Base-by-base conservation (phyloP, 2,113 vertebrate genomes). In the Podarcis cretensis region DNA sequence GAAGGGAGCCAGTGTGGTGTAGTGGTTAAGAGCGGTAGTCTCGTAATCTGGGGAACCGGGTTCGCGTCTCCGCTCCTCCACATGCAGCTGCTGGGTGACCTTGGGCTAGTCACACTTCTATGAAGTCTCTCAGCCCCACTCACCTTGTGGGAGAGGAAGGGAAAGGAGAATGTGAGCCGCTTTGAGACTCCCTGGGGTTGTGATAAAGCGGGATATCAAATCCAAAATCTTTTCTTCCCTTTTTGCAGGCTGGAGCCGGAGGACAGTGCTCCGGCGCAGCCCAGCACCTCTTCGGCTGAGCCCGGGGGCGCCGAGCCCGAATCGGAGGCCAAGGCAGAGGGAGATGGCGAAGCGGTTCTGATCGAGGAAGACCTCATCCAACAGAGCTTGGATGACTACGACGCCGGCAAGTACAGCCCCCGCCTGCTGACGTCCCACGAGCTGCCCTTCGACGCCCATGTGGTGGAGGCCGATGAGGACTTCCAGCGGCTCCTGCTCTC, bases 311-410 rank as follows among this genome's bases (percentile, higher is more conserved):
- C 96, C 0, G 91, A 96, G 81, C 91, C 91, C 6, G 96, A 96
- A 0, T 0, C 85, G 0, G 95, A 96, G 43, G 85, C 63, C 32
- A 96, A 96, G 57, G 94, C 43, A 1, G 98, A 96, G 0, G 97
- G 94, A 0, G 97, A 95, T 2, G 97, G 97, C 1, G 98, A 99
- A 90, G 98, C 98, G 0, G 98, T 99, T 92, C 94, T 99, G 87
- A 98, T 98, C 1, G 99, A 99, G 95, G 98, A 99, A 94, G 99
- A 99, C 93, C 95, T 99, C 89, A 99, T 99, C 92, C 98, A 99
- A 95, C 99, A 99, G 96, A 99, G 98, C 95, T 97, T 99, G 94
- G 98, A 98, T 0, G 99, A 99, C 92, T 99, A 99, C 0, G 98
- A 99, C 0, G 98, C 98, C 0, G 98, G 98, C 1, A 98, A 97